Conservation (phyloP, 2,888 invertebrate genomes). For the Tenthredo distinguenda region DNA sequence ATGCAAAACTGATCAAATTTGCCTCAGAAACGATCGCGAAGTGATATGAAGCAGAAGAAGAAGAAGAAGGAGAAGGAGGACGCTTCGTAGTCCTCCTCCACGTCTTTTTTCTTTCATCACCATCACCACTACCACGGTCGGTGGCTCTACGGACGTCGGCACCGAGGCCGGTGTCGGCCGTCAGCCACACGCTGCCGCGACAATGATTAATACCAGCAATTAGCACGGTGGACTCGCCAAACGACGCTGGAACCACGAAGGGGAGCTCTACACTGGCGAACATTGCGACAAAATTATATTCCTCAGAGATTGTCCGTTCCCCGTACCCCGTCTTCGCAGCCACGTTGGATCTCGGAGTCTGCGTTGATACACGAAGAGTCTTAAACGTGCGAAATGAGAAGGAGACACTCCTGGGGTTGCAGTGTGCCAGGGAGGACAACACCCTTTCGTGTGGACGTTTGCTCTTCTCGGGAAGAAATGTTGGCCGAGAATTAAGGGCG, state of each 20-base stretch:
- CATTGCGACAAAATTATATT: slow-evolving; percentile 52
- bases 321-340: not conserved
- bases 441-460: not conserved
- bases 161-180: slow-evolving; percentile 49
- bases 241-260: slow-evolving; percentile 45
- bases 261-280: slow-evolving; percentile 37
- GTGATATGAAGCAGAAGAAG: not conserved
- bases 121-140: not conserved
- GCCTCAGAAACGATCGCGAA: not conserved
- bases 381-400: not conserved
- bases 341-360: not conserved
- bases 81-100: not conserved
- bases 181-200: slow-evolving; percentile 50
- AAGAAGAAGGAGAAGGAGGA: not conserved
- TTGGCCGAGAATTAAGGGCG: not conserved
- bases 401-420: not conserved
- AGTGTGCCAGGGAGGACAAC: not conserved
- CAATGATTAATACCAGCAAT: slow-evolving; percentile 53
- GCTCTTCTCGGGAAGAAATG: not conserved
- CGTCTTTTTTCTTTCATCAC: slow-evolving; percentile 5
- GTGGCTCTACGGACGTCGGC: slow-evolving; percentile 32
- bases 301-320: not conserved
- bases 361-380: not conserved
- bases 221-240: slow-evolving; percentile 50
- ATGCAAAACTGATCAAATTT: not conserved